phyloP scores from a whole-genome alignment of 92 coral and sea anemone species.

The Epizoanthus illoricatus region DNA sequence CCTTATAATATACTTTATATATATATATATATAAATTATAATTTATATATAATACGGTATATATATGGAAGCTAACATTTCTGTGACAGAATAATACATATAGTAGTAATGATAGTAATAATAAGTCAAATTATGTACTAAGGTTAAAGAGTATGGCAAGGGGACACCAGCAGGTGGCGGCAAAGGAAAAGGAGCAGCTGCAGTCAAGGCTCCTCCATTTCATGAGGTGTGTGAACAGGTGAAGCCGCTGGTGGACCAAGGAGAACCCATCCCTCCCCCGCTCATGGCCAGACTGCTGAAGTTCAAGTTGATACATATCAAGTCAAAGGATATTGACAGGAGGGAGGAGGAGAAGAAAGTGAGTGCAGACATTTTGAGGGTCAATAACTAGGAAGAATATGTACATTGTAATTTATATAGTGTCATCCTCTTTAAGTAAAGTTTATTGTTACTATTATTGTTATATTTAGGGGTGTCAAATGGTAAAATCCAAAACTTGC shows the following conservation, averaged over 20 bases:
- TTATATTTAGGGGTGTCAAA: too few relatives aligned
- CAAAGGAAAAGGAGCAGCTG: slow-evolving; percentile 82
- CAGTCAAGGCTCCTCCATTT: slow-evolving; percentile 85
- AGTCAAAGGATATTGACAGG: slow-evolving; percentile 88
- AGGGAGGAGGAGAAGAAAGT: slow-evolving; percentile 96
- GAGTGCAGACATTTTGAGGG: not conserved
- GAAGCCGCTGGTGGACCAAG: slow-evolving; percentile 90
- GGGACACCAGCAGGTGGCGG: slow-evolving; percentile 72
- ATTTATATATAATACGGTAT: too few relatives aligned
- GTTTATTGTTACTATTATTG: too few relatives aligned
- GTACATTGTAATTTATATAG: not conserved
- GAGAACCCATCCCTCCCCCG: slow-evolving; percentile 75
- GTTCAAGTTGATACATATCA: slow-evolving; percentile 84
- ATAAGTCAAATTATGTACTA: not conserved
- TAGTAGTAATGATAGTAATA: not conserved
- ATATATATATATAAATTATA: too few relatives aligned
- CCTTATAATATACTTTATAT: too few relatives aligned
- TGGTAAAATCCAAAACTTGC: too few relatives aligned
- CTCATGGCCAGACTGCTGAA: slow-evolving; percentile 92
- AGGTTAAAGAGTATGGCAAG: slow-evolving; percentile 90
- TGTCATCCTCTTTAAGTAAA: not conserved
- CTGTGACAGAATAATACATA: not conserved
- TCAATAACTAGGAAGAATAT: not conserved
- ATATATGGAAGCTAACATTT: slow-evolving; percentile 2
- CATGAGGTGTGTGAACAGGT: slow-evolving; percentile 96